A percentile compares a stretch with the other conserved stretches of the same genome.
These are phyloP conservation scores for Todiramphus chloris DNA, from an alignment of 2,113 vertebrate species.

Conservation along the genomic window DNA sequence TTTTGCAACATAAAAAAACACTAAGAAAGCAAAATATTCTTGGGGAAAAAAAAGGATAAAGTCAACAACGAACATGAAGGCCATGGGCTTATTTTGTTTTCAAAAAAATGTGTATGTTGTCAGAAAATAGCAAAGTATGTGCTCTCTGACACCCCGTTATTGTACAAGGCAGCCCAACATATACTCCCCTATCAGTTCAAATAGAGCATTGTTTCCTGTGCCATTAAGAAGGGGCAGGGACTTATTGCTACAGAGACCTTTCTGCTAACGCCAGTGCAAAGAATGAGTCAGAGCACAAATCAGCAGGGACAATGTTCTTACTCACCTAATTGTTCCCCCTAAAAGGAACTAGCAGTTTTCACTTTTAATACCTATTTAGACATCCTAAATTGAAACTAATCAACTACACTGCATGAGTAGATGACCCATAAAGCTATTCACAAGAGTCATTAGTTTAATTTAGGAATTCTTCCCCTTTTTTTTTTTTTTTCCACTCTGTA, in stretches of 20 bases:
- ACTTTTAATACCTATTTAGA: slow-evolving; percentile 45
- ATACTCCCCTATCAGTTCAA: background rate
- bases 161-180: background rate
- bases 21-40: background rate
- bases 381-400: slow-evolving; percentile 49
- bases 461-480: slow-evolving; percentile 2
- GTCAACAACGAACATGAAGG: background rate
- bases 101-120: background rate
- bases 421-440: slow-evolving; percentile 41
- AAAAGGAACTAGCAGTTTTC: slow-evolving; percentile 29
- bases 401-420: slow-evolving; percentile 17
- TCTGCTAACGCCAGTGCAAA: background rate
- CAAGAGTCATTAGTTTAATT: slow-evolving; percentile 14
- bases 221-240: background rate
- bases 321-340: background rate
- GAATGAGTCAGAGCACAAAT: slow-evolving; percentile 31
- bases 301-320: slow-evolving; percentile 24
- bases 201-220: background rate
- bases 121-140: background rate
- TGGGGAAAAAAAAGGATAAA: background rate
- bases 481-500: background rate
- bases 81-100: background rate
- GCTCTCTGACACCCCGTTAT: background rate
- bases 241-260: background rate
- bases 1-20: background rate